A percentile compares a stretch with the other conserved stretches of the same genome.
Evolutionary conservation across 2,113 vertebrate genomes (phyloP).

Genomic region (Oenanthe melanoleuca): DNA sequence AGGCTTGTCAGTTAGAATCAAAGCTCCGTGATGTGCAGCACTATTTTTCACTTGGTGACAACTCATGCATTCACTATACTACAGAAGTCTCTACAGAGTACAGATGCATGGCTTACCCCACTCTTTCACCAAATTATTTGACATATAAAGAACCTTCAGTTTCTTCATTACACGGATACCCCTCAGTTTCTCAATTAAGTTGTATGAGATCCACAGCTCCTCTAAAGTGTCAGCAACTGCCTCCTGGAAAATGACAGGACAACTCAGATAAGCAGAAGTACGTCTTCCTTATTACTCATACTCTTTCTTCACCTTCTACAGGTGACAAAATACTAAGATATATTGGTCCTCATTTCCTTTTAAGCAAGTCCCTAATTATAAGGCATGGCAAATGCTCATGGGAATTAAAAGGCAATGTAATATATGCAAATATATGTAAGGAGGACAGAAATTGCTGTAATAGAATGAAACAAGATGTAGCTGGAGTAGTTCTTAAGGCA

Average conservation of each 20-base stretch:
- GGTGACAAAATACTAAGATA: not conserved
- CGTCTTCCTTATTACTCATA: not conserved
- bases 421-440: not conserved
- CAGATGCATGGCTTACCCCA: constrained; percentile 84
- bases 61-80: not conserved
- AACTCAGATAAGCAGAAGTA: constrained; percentile 25
- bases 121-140: constrained; percentile 97
- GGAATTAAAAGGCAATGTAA: not conserved
- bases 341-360: not conserved
- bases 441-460: not conserved
- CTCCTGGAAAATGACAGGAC: constrained; percentile 79
- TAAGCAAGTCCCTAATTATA: not conserved
- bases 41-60: not conserved
- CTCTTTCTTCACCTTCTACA: not conserved
- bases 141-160: constrained; percentile 93
- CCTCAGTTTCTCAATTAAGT: constrained; percentile 94
- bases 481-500: not conserved
- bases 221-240: constrained; percentile 90
- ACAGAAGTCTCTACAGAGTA: not conserved
- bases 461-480: not conserved
- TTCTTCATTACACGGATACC: constrained; percentile 93
- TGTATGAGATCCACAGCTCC: constrained; percentile 97
- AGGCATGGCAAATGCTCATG: not conserved
- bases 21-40: not conserved
- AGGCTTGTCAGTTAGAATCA: not conserved